Evolutionary conservation across 2,888 invertebrate species (phyloP).

Genomic region (Parnassius apollo): DNA sequence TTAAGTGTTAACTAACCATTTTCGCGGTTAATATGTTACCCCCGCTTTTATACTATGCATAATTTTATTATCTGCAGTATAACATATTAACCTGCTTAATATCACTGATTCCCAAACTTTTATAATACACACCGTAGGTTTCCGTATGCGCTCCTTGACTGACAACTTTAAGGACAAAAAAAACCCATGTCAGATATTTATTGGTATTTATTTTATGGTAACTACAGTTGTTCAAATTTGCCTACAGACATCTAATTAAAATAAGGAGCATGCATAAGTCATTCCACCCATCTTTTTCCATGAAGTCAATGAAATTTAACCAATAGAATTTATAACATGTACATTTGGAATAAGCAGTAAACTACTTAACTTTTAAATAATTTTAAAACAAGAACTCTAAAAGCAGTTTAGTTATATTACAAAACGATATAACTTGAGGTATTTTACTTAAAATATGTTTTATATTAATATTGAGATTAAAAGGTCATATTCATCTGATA

Average conservation of each 20-base stretch:
- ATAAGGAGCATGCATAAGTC: conserved; percentile 6
- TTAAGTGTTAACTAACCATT: conserved; percentile 27
- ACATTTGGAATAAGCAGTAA: too few relatives aligned
- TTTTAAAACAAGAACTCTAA: too few relatives aligned
- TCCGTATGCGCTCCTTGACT: conserved; percentile 70
- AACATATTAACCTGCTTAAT: conserved; percentile 22
- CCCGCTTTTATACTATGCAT: background rate
- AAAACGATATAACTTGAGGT: too few relatives aligned
- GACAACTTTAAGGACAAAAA: conserved; percentile 66
- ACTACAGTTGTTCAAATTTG: conserved; percentile 6
- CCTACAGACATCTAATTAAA: conserved; percentile 13
- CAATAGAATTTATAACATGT: too few relatives aligned
- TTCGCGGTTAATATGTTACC: conserved; percentile 17
- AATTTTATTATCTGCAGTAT: background rate
- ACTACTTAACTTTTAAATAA: too few relatives aligned
- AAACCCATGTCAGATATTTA: conserved; percentile 46
- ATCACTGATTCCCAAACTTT: conserved; percentile 19
- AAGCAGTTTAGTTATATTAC: too few relatives aligned
- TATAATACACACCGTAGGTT: conserved; percentile 67
- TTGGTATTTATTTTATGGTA: background rate
- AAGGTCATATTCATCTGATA: too few relatives aligned
- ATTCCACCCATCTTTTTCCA: too few relatives aligned
- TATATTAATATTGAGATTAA: too few relatives aligned
- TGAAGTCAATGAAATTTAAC: too few relatives aligned
- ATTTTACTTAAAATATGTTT: too few relatives aligned